phyloP scores from a whole-genome alignment of 2,797 vertebrate genomes.

The Pseudotriccus pelzelni region DNA sequence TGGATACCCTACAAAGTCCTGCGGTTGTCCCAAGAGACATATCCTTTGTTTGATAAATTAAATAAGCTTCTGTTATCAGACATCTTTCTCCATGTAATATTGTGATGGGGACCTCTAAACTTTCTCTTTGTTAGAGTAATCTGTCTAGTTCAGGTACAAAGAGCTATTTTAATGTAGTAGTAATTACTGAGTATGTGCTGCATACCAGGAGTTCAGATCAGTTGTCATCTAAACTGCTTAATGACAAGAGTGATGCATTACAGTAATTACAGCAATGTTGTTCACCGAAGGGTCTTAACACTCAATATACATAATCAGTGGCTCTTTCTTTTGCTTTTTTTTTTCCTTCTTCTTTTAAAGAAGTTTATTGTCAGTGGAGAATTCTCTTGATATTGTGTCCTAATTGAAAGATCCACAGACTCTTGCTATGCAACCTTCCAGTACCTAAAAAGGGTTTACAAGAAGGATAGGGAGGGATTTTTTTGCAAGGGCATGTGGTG shows the following conservation, averaged over 20 bases:
- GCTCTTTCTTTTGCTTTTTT: neutral
- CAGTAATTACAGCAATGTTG: neutral
- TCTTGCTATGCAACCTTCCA: neutral
- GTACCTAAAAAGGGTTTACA: neutral
- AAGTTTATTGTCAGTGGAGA: neutral
- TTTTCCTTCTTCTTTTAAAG: neutral
- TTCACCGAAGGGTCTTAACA: neutral
- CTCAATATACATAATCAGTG: neutral
- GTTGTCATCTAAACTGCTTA: slow-evolving; percentile 10
- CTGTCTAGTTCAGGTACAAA: neutral
- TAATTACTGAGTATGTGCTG: neutral
- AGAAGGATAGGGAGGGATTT: neutral
- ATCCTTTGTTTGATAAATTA: neutral
- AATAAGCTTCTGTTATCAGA: neutral
- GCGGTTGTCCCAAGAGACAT: neutral
- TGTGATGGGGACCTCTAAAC: neutral
- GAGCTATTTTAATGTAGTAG: neutral
- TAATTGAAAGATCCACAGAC: neutral
- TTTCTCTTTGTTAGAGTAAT: neutral
- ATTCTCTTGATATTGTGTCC: neutral
- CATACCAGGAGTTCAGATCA: neutral
- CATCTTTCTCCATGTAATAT: neutral
- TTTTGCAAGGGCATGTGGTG: neutral
- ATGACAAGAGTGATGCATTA: neutral
- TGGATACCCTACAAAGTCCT: neutral